Evolutionary conservation across 2,888 invertebrate genomes (phyloP).

Genomic region (Elegia similella): DNA sequence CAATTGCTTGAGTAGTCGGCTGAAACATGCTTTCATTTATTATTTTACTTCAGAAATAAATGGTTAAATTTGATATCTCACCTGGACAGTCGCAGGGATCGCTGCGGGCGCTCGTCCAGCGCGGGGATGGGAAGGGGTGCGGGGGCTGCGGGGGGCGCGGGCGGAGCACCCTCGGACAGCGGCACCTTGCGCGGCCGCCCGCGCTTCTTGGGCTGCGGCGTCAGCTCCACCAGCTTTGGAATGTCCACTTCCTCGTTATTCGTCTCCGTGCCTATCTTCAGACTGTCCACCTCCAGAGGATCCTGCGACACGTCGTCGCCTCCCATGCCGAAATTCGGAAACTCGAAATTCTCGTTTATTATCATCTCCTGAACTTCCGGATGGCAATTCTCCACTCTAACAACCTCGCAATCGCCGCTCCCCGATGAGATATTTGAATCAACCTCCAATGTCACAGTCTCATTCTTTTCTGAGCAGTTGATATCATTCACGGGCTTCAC

Average conservation of each 20-base stretch:
- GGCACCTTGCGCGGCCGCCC: constrained; percentile 73
- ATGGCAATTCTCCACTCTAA: constrained; percentile 52
- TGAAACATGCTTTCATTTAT: too few relatives aligned
- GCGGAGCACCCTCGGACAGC: constrained; percentile 57
- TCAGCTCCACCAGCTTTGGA: constrained; percentile 48
- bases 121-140: constrained; percentile 60
- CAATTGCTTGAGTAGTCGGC: too few relatives aligned
- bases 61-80: constrained; percentile 31
- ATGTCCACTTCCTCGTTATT: constrained; percentile 38
- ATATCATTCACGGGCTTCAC: constrained; percentile 54
- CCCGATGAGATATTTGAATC: constrained; percentile 65
- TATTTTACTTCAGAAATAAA: too few relatives aligned
- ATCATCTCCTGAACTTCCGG: constrained; percentile 65
- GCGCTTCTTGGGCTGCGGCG: constrained; percentile 72
- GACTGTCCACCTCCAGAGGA: constrained; percentile 64
- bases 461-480: constrained; percentile 52
- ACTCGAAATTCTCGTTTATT: constrained; percentile 71
- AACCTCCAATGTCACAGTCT: constrained; percentile 47
- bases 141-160: constrained; percentile 33
- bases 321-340: constrained; percentile 55
- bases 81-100: constrained; percentile 72
- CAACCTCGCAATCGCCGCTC: constrained; percentile 57
- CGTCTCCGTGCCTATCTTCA: constrained; percentile 39
- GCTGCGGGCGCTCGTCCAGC: constrained; percentile 71
- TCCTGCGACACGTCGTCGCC: constrained; percentile 68